These are phyloP conservation scores for Acestrorhynchus altus DNA, from an alignment of 2,797 vertebrate species.

Conservation along the genomic window DNA sequence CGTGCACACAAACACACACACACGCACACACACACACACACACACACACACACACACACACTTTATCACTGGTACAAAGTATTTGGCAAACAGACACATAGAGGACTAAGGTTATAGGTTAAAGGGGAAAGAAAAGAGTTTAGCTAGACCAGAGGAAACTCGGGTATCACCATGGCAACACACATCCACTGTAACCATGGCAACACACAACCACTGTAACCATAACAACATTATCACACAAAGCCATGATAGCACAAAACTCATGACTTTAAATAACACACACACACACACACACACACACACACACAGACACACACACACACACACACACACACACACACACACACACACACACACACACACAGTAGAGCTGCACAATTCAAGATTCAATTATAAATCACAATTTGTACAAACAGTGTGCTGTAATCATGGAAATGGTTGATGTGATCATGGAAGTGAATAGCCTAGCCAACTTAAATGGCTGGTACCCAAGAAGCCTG, in stretches of 20 bases:
- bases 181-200: conserved; percentile 41
- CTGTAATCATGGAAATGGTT: no score
- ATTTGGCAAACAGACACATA: not conserved
- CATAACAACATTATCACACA: conserved; percentile 25
- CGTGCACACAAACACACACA: conserved; percentile 23
- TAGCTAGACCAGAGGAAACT: conserved; percentile 56
- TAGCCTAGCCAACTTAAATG: no score
- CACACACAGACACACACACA: conserved; percentile 37
- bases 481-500: no score
- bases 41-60: no score
- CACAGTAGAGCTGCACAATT: no score
- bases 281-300: not conserved
- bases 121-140: conserved; percentile 31
- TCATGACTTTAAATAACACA: conserved; percentile 34
- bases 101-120: conserved; percentile 2
- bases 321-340: conserved; percentile 36
- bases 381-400: no score
- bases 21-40: conserved; percentile 19
- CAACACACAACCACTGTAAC: conserved; percentile 41
- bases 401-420: no score
- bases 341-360: conserved; percentile 12
- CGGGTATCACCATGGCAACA: conserved; percentile 54
- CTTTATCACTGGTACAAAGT: conserved; percentile 14
- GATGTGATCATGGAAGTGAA: no score
- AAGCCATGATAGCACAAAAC: conserved; percentile 28